Conservation (phyloP, 2,888 invertebrate genomes). For the Sicus ferrugineus region DNA sequence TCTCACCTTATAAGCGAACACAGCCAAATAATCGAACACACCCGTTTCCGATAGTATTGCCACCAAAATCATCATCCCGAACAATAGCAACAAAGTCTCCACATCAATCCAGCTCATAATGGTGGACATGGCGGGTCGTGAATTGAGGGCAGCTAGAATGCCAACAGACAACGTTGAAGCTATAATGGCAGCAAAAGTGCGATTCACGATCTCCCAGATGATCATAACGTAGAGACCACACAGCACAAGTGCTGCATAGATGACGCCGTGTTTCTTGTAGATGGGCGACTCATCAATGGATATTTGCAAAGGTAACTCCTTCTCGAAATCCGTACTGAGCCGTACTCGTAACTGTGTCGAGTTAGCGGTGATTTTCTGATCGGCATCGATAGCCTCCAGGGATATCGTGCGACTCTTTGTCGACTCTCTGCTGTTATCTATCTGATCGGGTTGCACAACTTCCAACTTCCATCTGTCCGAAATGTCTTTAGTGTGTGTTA, state of each 20-base stretch:
- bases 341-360: conserved; percentile 52
- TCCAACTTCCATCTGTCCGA: conserved; percentile 56
- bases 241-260: conserved; percentile 76
- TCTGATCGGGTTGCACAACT: conserved; percentile 55
- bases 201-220: conserved; percentile 76
- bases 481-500: conserved; percentile 49
- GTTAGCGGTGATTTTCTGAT: conserved; percentile 39
- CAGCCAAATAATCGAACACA: conserved; percentile 79
- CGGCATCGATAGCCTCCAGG: conserved; percentile 41
- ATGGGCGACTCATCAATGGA: conserved; percentile 73
- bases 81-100: conserved; percentile 74
- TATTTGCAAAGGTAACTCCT: conserved; percentile 66
- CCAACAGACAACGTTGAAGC: conserved; percentile 77
- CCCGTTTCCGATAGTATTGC: conserved; percentile 81
- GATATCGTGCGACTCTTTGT: conserved; percentile 54
- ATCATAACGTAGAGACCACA: conserved; percentile 81
- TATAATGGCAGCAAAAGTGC: conserved; percentile 78
- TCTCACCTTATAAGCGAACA: conserved; percentile 73
- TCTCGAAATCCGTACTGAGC: conserved; percentile 54
- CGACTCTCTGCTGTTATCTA: conserved; percentile 65
- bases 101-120: conserved; percentile 81
- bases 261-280: conserved; percentile 72
- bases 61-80: conserved; percentile 84
- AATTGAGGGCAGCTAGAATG: conserved; percentile 73
- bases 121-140: conserved; percentile 74